These are phyloP conservation scores for Allygus modestus DNA, from an alignment of 2,888 invertebrate species.

Conservation along the genomic window DNA sequence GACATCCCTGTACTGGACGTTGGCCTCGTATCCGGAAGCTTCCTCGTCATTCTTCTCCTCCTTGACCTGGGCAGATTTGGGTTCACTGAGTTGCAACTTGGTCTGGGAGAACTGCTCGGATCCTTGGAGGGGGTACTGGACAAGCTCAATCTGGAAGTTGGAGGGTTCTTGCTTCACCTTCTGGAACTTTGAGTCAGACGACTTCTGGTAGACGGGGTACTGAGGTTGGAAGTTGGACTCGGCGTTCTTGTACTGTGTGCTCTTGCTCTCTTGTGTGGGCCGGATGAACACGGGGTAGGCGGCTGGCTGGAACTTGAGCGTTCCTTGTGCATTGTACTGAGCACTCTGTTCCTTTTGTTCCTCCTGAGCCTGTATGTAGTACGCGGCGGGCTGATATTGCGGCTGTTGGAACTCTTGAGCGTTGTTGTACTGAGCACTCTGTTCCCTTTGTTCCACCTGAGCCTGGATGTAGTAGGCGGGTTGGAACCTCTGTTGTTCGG, in stretches of 20 bases:
- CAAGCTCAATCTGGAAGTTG: constrained; percentile 5
- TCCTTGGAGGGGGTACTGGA: constrained; percentile 34
- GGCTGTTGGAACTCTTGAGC: neutral
- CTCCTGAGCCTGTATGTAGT: constrained; percentile 31
- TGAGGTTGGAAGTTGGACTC: neutral
- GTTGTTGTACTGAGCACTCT: neutral
- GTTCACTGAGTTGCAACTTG: constrained; percentile 12
- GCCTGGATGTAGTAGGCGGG: neutral
- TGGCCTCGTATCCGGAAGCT: constrained; percentile 28
- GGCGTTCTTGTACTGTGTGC: neutral
- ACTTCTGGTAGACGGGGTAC: neutral
- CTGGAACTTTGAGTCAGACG: neutral
- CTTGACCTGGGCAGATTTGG: constrained; percentile 16
- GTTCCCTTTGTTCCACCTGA: neutral
- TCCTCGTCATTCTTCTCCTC: constrained; percentile 17
- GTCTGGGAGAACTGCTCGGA: constrained; percentile 42
- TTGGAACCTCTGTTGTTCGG: neutral
- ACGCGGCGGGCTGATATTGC: constrained; percentile 28
- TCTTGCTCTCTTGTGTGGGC: neutral
- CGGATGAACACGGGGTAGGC: constrained; percentile 34
- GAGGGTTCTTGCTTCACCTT: constrained; percentile 14
- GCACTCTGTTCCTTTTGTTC: constrained; percentile 3
- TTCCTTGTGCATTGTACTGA: constrained; percentile 1
- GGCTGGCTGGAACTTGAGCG: constrained; percentile 11
- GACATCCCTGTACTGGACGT: constrained; percentile 40